phyloP scores from a whole-genome alignment of 2,888 invertebrate species.

The Euplagia quadripunctaria region DNA sequence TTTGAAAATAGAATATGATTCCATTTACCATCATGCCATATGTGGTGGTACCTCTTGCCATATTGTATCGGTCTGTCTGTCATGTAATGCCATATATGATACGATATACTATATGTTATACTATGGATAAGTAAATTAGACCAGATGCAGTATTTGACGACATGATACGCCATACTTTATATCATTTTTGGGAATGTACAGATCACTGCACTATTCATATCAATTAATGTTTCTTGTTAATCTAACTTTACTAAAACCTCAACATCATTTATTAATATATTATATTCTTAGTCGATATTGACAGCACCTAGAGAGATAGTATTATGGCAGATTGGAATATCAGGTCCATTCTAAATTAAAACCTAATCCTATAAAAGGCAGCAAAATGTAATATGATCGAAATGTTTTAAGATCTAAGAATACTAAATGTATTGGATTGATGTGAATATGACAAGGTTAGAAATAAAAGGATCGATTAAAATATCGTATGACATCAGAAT shows the following conservation, averaged over 20 bases:
- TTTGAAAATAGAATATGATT: no score
- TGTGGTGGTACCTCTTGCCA: no score
- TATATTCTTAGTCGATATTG: background rate
- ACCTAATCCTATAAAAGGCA: background rate
- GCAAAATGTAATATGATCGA: background rate
- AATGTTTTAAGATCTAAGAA: background rate
- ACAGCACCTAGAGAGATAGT: background rate
- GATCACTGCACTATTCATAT: background rate
- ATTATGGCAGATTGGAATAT: background rate
- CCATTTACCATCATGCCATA: no score
- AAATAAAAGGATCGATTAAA: background rate
- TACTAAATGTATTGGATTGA: background rate
- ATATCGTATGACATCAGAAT: slow-evolving; percentile 63
- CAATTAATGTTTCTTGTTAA: background rate
- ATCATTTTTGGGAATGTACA: background rate
- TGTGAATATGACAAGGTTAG: background rate
- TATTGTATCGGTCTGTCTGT: background rate
- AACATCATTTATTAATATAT: background rate
- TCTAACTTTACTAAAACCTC: background rate
- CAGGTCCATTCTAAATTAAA: background rate
- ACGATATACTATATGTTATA: background rate
- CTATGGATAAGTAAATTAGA: no score
- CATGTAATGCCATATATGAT: background rate
- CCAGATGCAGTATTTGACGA: background rate
- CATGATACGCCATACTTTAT: background rate